Evolutionary conservation across 2,113 vertebrate species (phyloP), one percentile per base, ranked within the genome.

Genomic region (Gopherus evgoodei): DNA sequence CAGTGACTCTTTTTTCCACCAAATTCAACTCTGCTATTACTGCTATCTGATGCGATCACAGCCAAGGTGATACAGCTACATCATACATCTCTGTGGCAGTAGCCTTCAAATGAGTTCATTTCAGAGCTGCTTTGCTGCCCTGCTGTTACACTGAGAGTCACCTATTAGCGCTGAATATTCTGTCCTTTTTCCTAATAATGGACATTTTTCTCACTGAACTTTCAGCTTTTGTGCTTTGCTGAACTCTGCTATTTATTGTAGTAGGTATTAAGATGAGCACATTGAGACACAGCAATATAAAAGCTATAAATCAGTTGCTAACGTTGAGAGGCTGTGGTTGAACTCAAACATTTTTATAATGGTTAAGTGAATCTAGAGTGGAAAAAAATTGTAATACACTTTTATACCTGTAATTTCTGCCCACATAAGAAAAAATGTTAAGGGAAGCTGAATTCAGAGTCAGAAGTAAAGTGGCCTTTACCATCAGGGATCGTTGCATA

Each of bases 311-410:
- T 91, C 56, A 90, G n/a, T 90, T 10, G 5, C 75, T 83, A 92
- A 69, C 21, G 12, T 62, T 88, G 96, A 96, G 95, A 92, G 83
- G 83, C 78, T 93, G 14, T 89, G 8, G 52, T 65, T 96, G 86
- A 84, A 96, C 72, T 96, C 84, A 92, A 81, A 75, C 6, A 90
- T 95, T 95, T 93, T 90, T 90, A 65, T 92, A 95, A 90, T 12
- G 11, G 49, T 81, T 93, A 90, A 80, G 54, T 79, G 56, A 91
- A 69, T 83, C 52, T 86, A 14, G 87, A 93, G 84, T 38, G 49
- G 78, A 21, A 11, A 83, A 25, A 97, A 96, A 86, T 44, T 89
- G 44, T 44, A 92, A 2, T n/a, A 65, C 11, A 93, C 86, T 92
- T 90, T 76, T 90, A 10, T 75, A 78, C 54, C 80, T 84, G 83